These are phyloP conservation scores for Keiferia lycopersicella DNA, from an alignment of 2,888 invertebrate genomes.

Conservation along the genomic window DNA sequence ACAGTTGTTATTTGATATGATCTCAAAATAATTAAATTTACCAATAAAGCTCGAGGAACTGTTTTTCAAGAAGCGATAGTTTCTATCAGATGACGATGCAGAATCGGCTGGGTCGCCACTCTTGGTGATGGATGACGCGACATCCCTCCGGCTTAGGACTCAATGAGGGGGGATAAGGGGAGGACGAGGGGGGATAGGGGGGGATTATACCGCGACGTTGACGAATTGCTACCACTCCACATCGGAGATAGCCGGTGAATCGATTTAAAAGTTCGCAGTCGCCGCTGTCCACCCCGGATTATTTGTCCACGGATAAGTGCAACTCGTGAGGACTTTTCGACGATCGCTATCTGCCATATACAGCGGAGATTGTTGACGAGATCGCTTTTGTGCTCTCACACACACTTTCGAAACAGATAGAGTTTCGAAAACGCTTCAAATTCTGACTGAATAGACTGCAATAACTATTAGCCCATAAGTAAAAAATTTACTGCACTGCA, in stretches of 20 bases:
- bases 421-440: too few species aligned
- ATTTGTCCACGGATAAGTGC: slow-evolving; percentile 48
- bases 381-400: neutral
- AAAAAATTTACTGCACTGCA: too few species aligned
- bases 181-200: slow-evolving; percentile 53
- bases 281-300: slow-evolving; percentile 44
- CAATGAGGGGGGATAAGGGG: slow-evolving; percentile 59
- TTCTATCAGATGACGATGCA: slow-evolving; percentile 54
- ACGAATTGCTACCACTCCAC: slow-evolving; percentile 70
- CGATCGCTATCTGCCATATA: slow-evolving; percentile 14
- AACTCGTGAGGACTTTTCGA: slow-evolving; percentile 34
- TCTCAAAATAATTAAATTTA: neutral
- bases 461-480: too few species aligned
- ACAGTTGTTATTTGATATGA: too few species aligned
- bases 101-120: slow-evolving; percentile 48
- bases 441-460: too few species aligned
- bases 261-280: slow-evolving; percentile 65
- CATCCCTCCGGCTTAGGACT: slow-evolving; percentile 71
- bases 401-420: too few species aligned
- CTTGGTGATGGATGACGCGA: slow-evolving; percentile 71
- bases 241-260: slow-evolving; percentile 71
- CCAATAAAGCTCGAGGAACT: neutral
- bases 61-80: slow-evolving; percentile 50
- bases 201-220: slow-evolving; percentile 76
- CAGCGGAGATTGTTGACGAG: neutral